Evolutionary conservation across 2,113 vertebrate genomes (phyloP).

Genomic region (Dicaeum eximium): DNA sequence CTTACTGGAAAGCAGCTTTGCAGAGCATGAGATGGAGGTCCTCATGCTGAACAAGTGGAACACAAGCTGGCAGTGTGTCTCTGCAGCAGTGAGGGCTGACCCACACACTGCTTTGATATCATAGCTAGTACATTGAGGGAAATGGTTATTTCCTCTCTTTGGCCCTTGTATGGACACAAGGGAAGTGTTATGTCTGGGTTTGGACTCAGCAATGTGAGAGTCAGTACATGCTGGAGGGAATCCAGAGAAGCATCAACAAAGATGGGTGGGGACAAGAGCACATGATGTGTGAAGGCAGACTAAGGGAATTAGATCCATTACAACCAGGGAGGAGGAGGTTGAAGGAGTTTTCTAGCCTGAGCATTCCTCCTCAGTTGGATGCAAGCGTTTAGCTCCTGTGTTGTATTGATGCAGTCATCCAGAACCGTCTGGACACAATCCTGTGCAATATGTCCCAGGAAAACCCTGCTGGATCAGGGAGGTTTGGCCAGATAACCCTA

Average conservation of each 20-base stretch:
- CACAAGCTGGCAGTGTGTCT: fast-evolving
- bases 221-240: neutral
- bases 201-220: neutral
- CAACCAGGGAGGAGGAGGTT: neutral
- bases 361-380: neutral
- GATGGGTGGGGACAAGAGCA: neutral
- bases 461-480: neutral
- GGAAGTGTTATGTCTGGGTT: neutral
- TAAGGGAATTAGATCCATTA: neutral
- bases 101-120: neutral
- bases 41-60: neutral
- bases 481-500: fast-evolving
- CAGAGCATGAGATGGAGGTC: neutral
- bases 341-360: neutral
- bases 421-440: fast-evolving
- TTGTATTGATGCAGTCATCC: neutral
- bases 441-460: neutral
- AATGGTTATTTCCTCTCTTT: neutral
- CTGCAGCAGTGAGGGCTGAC: neutral
- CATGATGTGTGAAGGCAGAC: fast-evolving
- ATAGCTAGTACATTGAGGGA: neutral
- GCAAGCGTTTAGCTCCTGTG: neutral
- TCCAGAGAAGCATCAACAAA: neutral
- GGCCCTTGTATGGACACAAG: neutral
- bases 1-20: neutral